Evolutionary conservation across 1,140 invertebrate genomes (phyloP).

Genomic region (Diabrotica virgifera): DNA sequence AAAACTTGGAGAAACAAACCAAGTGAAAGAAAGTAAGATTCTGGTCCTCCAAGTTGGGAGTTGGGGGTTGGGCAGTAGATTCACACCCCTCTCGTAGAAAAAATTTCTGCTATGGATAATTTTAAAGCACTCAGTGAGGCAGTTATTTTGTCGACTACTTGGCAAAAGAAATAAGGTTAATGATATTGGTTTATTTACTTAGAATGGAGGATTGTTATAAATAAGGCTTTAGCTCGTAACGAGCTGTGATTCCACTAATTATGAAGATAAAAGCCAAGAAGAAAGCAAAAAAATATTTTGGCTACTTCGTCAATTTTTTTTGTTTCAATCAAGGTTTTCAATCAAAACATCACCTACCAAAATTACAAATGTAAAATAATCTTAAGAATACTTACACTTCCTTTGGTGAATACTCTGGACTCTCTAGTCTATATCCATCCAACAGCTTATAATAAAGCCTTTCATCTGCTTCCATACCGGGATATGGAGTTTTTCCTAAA

Average conservation of each 20-base stretch:
- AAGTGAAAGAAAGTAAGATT: no score
- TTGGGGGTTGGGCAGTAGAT: no score
- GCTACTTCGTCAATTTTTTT: background rate
- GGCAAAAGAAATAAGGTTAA: no score
- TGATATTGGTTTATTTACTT: no score
- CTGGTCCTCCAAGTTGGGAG: no score
- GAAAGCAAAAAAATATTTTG: background rate
- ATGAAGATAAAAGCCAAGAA: background rate
- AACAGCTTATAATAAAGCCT: constrained; percentile 71
- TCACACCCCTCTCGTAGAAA: no score
- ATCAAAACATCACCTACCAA: background rate
- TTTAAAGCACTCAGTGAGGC: no score
- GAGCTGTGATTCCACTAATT: background rate
- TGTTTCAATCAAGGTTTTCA: background rate
- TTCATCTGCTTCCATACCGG: constrained; percentile 71
- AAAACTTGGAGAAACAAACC: no score
- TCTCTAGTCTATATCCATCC: constrained; percentile 83
- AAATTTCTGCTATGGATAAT: no score
- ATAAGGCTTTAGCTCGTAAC: background rate
- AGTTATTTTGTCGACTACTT: no score
- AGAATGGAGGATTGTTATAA: background rate
- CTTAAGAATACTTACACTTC: constrained; percentile 62
- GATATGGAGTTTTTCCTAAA: constrained; percentile 83
- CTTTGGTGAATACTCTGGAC: constrained; percentile 73
- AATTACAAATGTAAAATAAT: background rate